Base-by-base conservation (phyloP, 1,140 invertebrate species). In the Monomorium pharaonis region DNA sequence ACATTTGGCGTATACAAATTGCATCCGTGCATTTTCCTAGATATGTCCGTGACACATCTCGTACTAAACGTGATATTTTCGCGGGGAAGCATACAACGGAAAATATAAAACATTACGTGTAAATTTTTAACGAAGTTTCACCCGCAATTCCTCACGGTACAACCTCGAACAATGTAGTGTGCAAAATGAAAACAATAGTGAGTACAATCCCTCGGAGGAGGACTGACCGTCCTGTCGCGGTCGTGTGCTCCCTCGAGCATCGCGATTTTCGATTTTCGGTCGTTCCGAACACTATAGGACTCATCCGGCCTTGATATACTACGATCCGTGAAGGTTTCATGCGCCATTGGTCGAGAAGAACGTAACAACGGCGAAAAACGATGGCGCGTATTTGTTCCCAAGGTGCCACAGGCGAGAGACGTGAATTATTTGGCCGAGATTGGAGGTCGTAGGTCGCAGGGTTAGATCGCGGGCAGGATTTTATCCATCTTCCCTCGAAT, bases 271-370 rank as follows among this genome's bases (percentile, higher is more conserved):
- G n/a, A 44, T n/a, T n/a, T n/a, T n/a, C 62, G 44, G 67, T 78
- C 76, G 14, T 69, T 14, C 49, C 16, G 21, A 70, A 81, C 44
- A 18, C n/a, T 30, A n/a, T 7, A 27, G 65, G 49, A 70, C 65
- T 69, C 63, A 27, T 54, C 44, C 49, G 21, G 47, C 12, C 21
- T 54, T 72, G 78, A 70, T 81, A 49, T 85, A 77, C 21, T 21
- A 42, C 49, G 49, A 44, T 21, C 21, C 60, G 74, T 88, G 70
- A 88, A 89, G 78, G 75, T 78, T 89, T 85, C 65, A 85, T 88
- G 58, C 67, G 16, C 33, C 84, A 86, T 86, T 81, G 76, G 18
- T 42, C 84, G 75, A 47, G 63, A 69, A 58, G 63, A 69, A 56
- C 42, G 84, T 56, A 49, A 63, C 24, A 65, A 65, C 27, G 70